Evolutionary conservation across 1,140 invertebrate species (phyloP).

Genomic region (Acyrthosiphon pisum): DNA sequence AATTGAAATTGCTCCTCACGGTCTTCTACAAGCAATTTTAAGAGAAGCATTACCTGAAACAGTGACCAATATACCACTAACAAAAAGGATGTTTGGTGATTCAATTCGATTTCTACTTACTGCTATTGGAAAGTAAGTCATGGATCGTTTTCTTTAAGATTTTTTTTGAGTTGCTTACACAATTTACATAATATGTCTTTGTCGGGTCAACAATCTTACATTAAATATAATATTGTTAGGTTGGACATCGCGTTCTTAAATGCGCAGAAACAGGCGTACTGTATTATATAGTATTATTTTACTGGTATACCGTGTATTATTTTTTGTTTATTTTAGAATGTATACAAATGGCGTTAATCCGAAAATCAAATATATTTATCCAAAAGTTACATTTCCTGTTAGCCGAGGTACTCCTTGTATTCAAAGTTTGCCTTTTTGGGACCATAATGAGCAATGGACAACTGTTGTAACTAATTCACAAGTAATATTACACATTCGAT

Average conservation of each 20-base stretch:
- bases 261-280: neutral
- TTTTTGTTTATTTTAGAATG: neutral
- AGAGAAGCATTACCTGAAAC: constrained; percentile 66
- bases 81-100: constrained; percentile 66
- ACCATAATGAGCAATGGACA: constrained; percentile 67
- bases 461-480: neutral
- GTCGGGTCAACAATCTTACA: neutral
- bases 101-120: constrained; percentile 66
- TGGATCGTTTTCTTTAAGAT: neutral
- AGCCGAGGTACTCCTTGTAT: constrained; percentile 78
- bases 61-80: constrained; percentile 68
- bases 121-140: constrained; percentile 68
- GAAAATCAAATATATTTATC: constrained; percentile 66
- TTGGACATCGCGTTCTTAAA: neutral
- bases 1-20: constrained; percentile 71
- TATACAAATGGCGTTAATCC: neutral
- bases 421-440: constrained; percentile 75
- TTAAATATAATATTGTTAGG: neutral
- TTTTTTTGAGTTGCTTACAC: neutral
- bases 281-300: neutral
- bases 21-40: constrained; percentile 69
- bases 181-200: neutral
- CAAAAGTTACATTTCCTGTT: constrained; percentile 74
- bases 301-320: no score
- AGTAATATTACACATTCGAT: neutral